Conservation (phyloP, 2,888 invertebrate species). For the Drosophila helvetica region DNA sequence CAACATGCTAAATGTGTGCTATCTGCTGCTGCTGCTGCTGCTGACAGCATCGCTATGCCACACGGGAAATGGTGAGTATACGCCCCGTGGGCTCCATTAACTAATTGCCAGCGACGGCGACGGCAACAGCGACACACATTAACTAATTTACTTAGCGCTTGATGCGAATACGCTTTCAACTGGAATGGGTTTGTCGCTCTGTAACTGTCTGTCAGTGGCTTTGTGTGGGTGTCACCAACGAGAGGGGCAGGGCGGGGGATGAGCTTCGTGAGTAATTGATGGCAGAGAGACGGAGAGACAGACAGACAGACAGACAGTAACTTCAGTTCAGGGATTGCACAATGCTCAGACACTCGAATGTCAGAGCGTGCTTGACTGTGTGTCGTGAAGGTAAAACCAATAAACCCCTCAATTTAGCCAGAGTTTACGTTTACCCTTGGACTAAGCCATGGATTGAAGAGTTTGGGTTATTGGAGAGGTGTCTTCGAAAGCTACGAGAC, state of each 20-base stretch:
- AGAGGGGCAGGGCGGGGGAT: neutral
- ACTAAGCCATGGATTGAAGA: constrained; percentile 15
- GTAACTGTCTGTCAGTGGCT: neutral
- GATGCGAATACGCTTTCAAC: constrained; percentile 23
- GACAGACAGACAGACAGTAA: constrained; percentile 18
- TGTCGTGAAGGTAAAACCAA: constrained; percentile 26
- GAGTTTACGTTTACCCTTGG: constrained; percentile 32
- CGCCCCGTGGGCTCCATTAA: constrained; percentile 52
- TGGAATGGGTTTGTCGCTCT: constrained; percentile 1
- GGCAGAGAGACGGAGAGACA: constrained; percentile 11
- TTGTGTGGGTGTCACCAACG: neutral
- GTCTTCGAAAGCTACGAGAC: no score
- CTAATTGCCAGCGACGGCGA: constrained; percentile 47
- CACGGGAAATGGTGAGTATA: constrained; percentile 33
- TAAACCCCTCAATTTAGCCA: constrained; percentile 5
- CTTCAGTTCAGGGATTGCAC: constrained; percentile 7
- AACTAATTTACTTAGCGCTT: constrained; percentile 41
- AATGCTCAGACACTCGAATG: neutral
- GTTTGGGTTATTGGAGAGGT: neutral
- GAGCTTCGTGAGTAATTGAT: constrained; percentile 10
- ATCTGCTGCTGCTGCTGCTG: constrained; percentile 14
- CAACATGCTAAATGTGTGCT: constrained; percentile 16
- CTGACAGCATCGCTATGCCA: constrained; percentile 8
- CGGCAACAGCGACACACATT: constrained; percentile 16
- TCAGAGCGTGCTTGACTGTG: constrained; percentile 7